phyloP scores from a whole-genome alignment of 2,888 invertebrate genomes.

The Amphipyra tragopoginis region DNA sequence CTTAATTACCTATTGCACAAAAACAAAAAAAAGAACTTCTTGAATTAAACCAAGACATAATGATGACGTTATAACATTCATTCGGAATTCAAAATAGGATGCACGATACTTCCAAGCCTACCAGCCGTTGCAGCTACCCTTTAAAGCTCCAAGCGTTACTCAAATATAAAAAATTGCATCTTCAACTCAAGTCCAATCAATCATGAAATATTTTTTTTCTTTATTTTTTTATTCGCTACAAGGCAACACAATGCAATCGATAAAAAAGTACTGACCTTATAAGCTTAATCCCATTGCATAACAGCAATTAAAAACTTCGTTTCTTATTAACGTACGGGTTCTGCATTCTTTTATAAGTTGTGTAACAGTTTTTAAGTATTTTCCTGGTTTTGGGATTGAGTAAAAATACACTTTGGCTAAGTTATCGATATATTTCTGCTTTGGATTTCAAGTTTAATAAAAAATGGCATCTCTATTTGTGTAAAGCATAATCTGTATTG shows the following conservation, averaged over 20 bases:
- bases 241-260: slow-evolving; percentile 49
- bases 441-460: too few species aligned
- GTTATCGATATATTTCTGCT: too few species aligned
- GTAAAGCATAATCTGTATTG: too few species aligned
- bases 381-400: neutral
- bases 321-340: slow-evolving; percentile 48
- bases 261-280: slow-evolving; percentile 69
- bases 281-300: slow-evolving; percentile 68
- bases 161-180: slow-evolving; percentile 40
- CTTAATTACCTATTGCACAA: too few species aligned
- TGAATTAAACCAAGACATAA: too few species aligned
- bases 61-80: too few species aligned
- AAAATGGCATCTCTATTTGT: too few species aligned
- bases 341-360: neutral
- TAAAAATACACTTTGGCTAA: too few species aligned
- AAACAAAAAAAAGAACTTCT: too few species aligned
- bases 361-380: slow-evolving; percentile 5
- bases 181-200: slow-evolving; percentile 55
- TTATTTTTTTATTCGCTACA: slow-evolving; percentile 44
- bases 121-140: slow-evolving; percentile 5
- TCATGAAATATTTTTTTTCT: slow-evolving; percentile 57
- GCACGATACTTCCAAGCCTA: neutral
- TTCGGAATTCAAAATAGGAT: too few species aligned
- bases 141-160: slow-evolving; percentile 29
- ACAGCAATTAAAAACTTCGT: slow-evolving; percentile 58